Percentiles rank a stretch among this genome's conserved stretches.
Conservation (phyloP, 2,888 invertebrate species). For the Melinopterus prodromus region DNA sequence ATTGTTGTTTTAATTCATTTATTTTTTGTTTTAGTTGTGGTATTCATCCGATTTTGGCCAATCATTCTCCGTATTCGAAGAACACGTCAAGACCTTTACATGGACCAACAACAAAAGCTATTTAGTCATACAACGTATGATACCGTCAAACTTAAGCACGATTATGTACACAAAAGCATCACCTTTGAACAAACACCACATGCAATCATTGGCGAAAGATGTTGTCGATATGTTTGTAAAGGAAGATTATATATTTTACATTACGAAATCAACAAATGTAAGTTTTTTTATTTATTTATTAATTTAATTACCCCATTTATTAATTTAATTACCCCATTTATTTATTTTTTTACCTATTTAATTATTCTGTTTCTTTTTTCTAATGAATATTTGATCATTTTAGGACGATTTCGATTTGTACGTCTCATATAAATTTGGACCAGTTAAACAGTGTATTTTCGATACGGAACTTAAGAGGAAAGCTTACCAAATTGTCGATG, state of each 20-base stretch:
- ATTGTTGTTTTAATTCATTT: background rate
- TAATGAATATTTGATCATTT: conserved; percentile 35
- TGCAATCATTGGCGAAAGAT: conserved; percentile 59
- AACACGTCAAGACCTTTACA: conserved; percentile 79
- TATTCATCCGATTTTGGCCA: conserved; percentile 78
- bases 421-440: conserved; percentile 78
- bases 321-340: no score
- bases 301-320: no score
- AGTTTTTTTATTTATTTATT: conserved; percentile 49
- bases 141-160: conserved; percentile 67
- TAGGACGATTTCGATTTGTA: conserved; percentile 70
- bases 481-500: conserved; percentile 86
- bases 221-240: conserved; percentile 85
- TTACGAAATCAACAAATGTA: conserved; percentile 71
- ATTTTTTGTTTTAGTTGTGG: conserved; percentile 70
- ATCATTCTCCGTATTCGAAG: conserved; percentile 74
- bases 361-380: conserved; percentile 29
- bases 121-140: conserved; percentile 75
- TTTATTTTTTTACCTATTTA: conserved; percentile 8
- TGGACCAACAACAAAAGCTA: conserved; percentile 69
- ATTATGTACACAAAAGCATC: conserved; percentile 59
- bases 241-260: conserved; percentile 87
- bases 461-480: conserved; percentile 70
- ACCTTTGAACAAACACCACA: conserved; percentile 44
- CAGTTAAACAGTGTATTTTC: conserved; percentile 78